phyloP scores from a whole-genome alignment of 1,140 invertebrate species.

The Penaeus indicus region DNA sequence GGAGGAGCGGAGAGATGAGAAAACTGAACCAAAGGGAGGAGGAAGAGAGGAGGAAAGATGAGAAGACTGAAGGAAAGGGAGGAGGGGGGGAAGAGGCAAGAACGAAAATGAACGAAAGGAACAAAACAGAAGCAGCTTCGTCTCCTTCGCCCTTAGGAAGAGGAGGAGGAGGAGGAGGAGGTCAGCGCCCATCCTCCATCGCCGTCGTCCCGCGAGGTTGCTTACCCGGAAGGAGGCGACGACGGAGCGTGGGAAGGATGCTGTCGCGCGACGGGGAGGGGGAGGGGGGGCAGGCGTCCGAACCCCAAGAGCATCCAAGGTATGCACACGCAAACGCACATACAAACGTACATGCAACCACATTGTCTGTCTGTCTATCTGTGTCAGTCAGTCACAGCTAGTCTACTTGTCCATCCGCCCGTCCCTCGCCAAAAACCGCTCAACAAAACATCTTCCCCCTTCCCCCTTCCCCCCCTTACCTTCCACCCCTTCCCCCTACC shows the following conservation, averaged over 20 bases:
- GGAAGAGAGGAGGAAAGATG: background rate
- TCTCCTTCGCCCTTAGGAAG: too few species aligned
- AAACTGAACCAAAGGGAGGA: background rate
- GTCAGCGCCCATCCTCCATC: too few species aligned
- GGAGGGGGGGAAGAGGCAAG: background rate
- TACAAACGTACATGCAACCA: conserved; percentile 12
- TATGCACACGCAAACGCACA: conserved; percentile 17
- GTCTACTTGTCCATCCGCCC: too few species aligned
- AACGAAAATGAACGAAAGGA: background rate
- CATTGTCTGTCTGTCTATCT: background rate
- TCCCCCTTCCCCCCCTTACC: too few species aligned
- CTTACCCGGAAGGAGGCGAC: too few species aligned
- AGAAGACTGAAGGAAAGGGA: background rate
- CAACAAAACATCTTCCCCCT: too few species aligned
- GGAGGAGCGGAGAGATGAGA: background rate
- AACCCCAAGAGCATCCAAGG: background rate
- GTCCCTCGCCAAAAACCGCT: too few species aligned
- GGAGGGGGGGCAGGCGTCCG: background rate
- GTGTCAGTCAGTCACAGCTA: background rate
- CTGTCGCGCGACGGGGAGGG: background rate
- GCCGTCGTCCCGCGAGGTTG: too few species aligned
- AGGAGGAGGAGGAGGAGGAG: too few species aligned
- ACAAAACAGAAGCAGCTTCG: too few species aligned
- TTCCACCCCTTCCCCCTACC: too few species aligned
- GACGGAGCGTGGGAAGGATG: too few species aligned